Evolutionary conservation across 2,888 invertebrate species (phyloP), one percentile per base, ranked within the genome.

Genomic region (Melanotus villosus): DNA sequence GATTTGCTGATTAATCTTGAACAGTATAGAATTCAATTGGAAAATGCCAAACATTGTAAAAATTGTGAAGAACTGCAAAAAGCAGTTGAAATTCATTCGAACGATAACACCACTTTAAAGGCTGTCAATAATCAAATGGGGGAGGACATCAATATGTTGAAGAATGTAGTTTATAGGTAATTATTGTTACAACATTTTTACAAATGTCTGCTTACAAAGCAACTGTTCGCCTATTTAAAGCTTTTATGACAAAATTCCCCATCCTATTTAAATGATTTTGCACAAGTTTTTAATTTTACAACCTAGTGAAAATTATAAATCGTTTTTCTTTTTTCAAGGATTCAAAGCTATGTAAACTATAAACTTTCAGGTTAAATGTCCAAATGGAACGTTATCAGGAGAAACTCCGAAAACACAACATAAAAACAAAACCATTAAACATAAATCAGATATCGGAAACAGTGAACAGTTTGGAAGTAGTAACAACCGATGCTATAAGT

Each of bases 341-440:
- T n/a, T n/a, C n/a, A n/a, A n/a, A n/a, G n/a, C n/a, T n/a, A n/a
- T n/a, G n/a, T n/a, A n/a, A n/a, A n/a, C n/a, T n/a, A n/a, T n/a
- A n/a, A n/a, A n/a, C n/a, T 63, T 60, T 34, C 32, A 91, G 92
- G 59, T 81, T 94, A 19, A 94, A 94, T 80, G 89, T 92, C 0
- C 93, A 94, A 77, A 84, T 95, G 19, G 93, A 93, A 70, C 86
- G 90, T 1, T 93, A 93, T 79, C 94, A 94, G 83, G 92, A 93
- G 76, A 91, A 89, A 74, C 71, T 92, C 0, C 86, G 90, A n/a
- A 83, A 80, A 57, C 66, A 75, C 62, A 77, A 82, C 71, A 23
- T 80, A 65, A 34, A 79, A 77, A 63, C 52, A 52, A 30, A 32
- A 32, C 9, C 60, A 3, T 18, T 36, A n/a, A 62, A 30, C 54